Percentiles rank a stretch among this genome's conserved stretches.
Evolutionary conservation across 2,888 invertebrate species (phyloP).

Genomic region (Eupsilia transversa): DNA sequence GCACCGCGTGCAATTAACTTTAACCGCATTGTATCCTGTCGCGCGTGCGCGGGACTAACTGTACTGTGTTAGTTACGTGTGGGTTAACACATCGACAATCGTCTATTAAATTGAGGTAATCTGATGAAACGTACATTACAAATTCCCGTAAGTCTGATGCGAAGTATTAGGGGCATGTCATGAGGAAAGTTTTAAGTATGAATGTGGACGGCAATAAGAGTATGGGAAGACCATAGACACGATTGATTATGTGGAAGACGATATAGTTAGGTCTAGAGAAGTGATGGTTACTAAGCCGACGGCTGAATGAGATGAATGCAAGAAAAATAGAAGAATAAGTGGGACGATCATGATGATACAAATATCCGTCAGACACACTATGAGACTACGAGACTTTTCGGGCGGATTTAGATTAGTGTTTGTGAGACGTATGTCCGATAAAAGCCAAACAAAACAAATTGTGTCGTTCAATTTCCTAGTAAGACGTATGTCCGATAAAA

Average conservation of each 20-base stretch:
- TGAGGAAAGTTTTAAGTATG: neutral
- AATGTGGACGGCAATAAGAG: neutral
- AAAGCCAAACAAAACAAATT: neutral
- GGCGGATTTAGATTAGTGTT: slow-evolving; percentile 16
- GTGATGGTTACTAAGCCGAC: neutral
- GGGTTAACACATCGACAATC: slow-evolving; percentile 37
- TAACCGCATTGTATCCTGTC: slow-evolving; percentile 80
- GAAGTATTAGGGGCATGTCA: no score
- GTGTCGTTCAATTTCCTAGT: slow-evolving; percentile 6
- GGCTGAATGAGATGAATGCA: neutral
- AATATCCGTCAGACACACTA: neutral
- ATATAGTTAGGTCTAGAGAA: neutral
- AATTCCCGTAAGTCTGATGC: neutral
- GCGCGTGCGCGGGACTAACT: slow-evolving; percentile 69
- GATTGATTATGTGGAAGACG: neutral
- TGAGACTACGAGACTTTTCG: slow-evolving; percentile 2
- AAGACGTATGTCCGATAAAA: slow-evolving; percentile 21
- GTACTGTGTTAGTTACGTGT: slow-evolving; percentile 64
- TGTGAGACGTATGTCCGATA: neutral
- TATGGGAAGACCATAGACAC: neutral
- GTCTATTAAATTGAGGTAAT: slow-evolving; percentile 7
- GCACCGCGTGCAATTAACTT: slow-evolving; percentile 76
- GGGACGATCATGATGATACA: neutral
- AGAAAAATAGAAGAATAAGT: neutral
- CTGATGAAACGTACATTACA: slow-evolving; percentile 1